phyloP scores from a whole-genome alignment of 2,888 invertebrate genomes.

The Caenorhabditis japonica region DNA sequence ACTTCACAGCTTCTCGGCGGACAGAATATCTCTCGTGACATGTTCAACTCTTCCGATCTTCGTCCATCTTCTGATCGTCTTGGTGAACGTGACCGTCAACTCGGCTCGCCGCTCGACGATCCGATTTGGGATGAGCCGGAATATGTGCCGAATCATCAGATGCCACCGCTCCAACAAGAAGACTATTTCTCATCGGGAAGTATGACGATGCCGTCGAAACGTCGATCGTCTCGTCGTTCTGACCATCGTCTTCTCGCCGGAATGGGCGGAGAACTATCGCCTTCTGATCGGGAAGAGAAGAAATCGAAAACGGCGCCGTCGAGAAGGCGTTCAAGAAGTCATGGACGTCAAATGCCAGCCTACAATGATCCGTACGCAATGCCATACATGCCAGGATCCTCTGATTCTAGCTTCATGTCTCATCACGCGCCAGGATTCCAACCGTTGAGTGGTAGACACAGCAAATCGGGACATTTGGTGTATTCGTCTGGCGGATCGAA shows the following conservation, averaged over 20 bases:
- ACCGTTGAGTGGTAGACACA: conserved; percentile 46
- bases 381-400: conserved; percentile 45
- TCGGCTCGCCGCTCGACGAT: conserved; percentile 16
- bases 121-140: conserved; percentile 60
- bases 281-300: conserved; percentile 57
- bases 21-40: conserved; percentile 4
- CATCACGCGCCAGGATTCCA: conserved; percentile 22
- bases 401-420: conserved; percentile 49
- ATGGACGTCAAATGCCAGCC: conserved; percentile 55
- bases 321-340: conserved; percentile 62
- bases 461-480: conserved; percentile 58
- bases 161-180: conserved; percentile 14
- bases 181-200: conserved; percentile 41
- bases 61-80: conserved; percentile 4
- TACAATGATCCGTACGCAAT: conserved; percentile 41
- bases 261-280: conserved; percentile 40
- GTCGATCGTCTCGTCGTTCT: conserved; percentile 42
- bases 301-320: conserved; percentile 39
- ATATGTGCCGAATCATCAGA: conserved; percentile 5
- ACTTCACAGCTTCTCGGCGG: conserved; percentile 13
- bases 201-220: conserved; percentile 24
- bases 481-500: conserved; percentile 69
- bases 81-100: too few species aligned
- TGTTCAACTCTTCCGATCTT: not conserved
- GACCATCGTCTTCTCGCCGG: conserved; percentile 24